phyloP scores from a whole-genome alignment of 1,140 invertebrate species.

The Leptoteleia sp. region DNA sequence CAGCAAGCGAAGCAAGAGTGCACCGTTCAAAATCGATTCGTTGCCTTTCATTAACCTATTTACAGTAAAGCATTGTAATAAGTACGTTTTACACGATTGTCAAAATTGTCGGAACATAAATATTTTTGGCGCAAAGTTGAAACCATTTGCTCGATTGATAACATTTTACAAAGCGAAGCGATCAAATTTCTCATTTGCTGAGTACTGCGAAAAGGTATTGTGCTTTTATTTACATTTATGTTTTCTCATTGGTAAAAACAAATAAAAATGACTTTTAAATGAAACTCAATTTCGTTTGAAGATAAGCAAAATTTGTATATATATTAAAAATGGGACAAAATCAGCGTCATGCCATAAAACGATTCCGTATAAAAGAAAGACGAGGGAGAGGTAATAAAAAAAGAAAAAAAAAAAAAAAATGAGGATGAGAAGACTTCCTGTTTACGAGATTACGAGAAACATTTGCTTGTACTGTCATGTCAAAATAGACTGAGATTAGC shows the following conservation, averaged over 20 bases:
- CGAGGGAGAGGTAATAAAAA: neutral
- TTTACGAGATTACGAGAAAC: slow-evolving; percentile 28
- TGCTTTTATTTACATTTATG: too few species aligned
- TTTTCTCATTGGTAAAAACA: slow-evolving; percentile 4
- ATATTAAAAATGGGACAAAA: neutral
- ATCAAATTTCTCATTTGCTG: neutral
- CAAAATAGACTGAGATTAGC: slow-evolving; percentile 13
- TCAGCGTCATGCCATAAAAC: slow-evolving; percentile 1
- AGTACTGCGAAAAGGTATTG: neutral
- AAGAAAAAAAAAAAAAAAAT: too few species aligned
- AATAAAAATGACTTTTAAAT: slow-evolving; percentile 19
- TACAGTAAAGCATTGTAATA: slow-evolving; percentile 24
- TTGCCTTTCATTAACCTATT: slow-evolving; percentile 75
- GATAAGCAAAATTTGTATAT: slow-evolving; percentile 3
- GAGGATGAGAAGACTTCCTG: slow-evolving; percentile 10
- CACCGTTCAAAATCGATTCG: slow-evolving; percentile 69
- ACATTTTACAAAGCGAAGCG: neutral
- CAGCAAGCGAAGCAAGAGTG: slow-evolving; percentile 34
- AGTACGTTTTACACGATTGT: slow-evolving; percentile 24
- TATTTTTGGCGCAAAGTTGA: neutral
- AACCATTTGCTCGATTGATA: too few species aligned
- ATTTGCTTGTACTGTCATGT: slow-evolving; percentile 15
- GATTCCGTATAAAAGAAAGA: neutral
- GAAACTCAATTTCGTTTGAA: slow-evolving; percentile 12
- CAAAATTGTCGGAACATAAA: slow-evolving; percentile 1